Conservation (phyloP, 1,140 invertebrate genomes). For the Diprion similis region DNA sequence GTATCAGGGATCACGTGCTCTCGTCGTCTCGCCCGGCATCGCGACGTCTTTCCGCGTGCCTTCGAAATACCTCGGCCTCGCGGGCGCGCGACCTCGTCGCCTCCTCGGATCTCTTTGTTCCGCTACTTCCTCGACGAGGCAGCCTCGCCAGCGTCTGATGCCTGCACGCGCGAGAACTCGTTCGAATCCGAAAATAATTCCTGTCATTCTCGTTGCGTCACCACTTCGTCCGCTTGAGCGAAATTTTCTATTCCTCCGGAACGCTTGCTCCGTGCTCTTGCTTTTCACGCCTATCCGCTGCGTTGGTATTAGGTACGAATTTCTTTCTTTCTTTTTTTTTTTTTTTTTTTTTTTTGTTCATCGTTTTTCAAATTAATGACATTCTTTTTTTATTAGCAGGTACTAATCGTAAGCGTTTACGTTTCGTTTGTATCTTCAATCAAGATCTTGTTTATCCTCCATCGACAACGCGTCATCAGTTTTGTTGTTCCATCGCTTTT, state of each 20-base stretch:
- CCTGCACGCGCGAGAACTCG: background rate
- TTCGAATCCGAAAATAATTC: constrained; percentile 2
- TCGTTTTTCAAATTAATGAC: too few relatives aligned
- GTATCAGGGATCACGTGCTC: background rate
- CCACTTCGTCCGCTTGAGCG: background rate
- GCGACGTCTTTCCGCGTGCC: constrained; percentile 6
- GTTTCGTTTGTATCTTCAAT: background rate
- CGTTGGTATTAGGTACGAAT: too few relatives aligned
- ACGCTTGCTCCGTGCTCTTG: too few relatives aligned
- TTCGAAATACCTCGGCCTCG: background rate
- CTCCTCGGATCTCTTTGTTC: constrained; percentile 2
- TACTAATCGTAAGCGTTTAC: too few relatives aligned
- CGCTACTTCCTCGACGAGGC: background rate
- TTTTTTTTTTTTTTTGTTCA: too few relatives aligned
- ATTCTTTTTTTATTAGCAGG: too few relatives aligned
- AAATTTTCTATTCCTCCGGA: background rate
- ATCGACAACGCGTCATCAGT: background rate
- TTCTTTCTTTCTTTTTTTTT: too few relatives aligned
- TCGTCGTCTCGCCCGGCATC: background rate
- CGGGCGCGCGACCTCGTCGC: background rate
- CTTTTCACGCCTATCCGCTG: too few relatives aligned
- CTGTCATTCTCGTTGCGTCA: background rate
- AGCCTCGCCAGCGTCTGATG: background rate
- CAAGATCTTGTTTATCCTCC: background rate
- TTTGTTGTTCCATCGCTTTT: background rate